Evolutionary conservation across 2,888 invertebrate genomes (phyloP).

Genomic region (Unio pictorum): DNA sequence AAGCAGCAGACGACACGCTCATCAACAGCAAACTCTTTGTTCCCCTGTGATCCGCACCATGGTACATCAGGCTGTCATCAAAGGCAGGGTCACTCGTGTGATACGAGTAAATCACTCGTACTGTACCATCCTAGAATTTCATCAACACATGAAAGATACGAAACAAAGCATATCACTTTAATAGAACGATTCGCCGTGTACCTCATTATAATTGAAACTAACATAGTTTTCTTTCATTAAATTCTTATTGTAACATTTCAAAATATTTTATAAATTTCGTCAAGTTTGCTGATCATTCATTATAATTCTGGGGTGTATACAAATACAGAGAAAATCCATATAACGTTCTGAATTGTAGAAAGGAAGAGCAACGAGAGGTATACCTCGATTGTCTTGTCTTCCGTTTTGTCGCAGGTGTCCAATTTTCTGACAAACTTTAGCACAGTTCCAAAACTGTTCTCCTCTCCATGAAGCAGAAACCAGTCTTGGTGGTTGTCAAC

Average conservation of each 20-base stretch:
- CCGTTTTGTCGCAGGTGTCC: conserved; percentile 22
- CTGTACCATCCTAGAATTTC: conserved; percentile 25
- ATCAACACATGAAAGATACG: too few species aligned
- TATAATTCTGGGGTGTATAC: background rate
- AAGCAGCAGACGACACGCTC: conserved; percentile 4
- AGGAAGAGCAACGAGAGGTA: background rate
- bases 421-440: conserved; percentile 20
- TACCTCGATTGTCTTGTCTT: conserved; percentile 15
- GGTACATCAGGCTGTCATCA: conserved; percentile 14
- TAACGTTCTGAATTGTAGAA: background rate
- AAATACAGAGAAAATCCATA: background rate
- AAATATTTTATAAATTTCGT: too few species aligned
- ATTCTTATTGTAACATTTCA: too few species aligned
- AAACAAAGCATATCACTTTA: too few species aligned
- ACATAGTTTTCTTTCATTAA: too few species aligned
- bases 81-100: conserved; percentile 22
- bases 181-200: too few species aligned
- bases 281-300: background rate
- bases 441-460: conserved; percentile 21
- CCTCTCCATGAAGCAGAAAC: conserved; percentile 14
- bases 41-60: conserved; percentile 23
- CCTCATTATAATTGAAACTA: too few species aligned
- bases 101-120: conserved; percentile 28
- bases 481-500: conserved; percentile 25
- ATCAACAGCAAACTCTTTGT: conserved; percentile 33